These are phyloP conservation scores for Pristis pectinata DNA, from an alignment of 2,797 vertebrate genomes.

Conservation along the genomic window DNA sequence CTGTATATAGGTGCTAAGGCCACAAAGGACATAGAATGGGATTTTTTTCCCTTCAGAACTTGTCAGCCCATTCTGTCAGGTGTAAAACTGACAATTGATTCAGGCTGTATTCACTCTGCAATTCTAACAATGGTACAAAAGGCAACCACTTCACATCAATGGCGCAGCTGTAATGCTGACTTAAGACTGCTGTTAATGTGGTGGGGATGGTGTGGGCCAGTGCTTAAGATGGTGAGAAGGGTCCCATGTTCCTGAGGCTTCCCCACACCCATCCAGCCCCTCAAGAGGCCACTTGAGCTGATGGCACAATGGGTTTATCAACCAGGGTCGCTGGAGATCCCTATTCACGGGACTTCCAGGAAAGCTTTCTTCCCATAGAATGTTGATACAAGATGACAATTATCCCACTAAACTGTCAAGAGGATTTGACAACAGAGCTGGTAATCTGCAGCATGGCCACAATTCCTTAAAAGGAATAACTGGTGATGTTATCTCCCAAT, in stretches of 20 bases:
- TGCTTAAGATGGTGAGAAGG: neutral
- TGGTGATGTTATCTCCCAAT: too few species aligned
- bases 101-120: neutral
- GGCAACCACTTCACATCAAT: neutral
- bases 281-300: too few species aligned
- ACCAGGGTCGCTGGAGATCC: too few species aligned
- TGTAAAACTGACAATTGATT: neutral
- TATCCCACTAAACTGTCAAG: too few species aligned
- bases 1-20: neutral
- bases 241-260: neutral
- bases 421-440: too few species aligned
- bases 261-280: neutral
- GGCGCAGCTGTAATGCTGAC: neutral
- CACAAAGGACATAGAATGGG: neutral
- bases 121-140: too few species aligned
- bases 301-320: too few species aligned
- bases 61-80: neutral
- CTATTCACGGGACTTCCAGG: too few species aligned
- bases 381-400: too few species aligned
- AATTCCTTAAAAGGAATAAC: too few species aligned
- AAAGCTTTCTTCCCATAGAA: too few species aligned
- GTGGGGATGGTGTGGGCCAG: neutral
- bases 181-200: neutral
- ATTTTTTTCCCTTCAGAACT: neutral
- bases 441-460: too few species aligned